A percentile compares a stretch with the other conserved stretches of the same genome.
These are phyloP conservation scores for Bradynema listronoti DNA, from an alignment of 1,140 invertebrate genomes.

Conservation along the genomic window DNA sequence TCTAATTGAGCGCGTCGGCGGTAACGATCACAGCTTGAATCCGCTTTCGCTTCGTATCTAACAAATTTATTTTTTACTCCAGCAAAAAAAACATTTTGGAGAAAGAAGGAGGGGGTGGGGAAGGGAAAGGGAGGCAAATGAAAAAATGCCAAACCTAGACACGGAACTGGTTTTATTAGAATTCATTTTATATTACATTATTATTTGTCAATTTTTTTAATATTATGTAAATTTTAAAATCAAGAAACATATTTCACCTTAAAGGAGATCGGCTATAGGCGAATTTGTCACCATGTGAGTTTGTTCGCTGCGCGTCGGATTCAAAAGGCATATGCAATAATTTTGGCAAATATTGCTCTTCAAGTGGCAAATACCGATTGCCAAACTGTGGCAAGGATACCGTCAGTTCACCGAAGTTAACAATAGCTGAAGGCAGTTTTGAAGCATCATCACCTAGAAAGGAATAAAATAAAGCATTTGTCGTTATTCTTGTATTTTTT, in stretches of 20 bases:
- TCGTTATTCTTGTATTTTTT: too few species aligned
- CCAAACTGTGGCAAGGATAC: constrained; percentile 54
- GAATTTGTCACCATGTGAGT: constrained; percentile 15
- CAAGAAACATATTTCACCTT: too few species aligned
- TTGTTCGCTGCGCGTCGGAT: constrained; percentile 36
- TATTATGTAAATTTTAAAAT: too few species aligned
- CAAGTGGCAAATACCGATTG: constrained; percentile 47
- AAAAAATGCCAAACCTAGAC: too few species aligned
- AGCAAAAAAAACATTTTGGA: neutral
- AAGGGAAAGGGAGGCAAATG: too few species aligned
- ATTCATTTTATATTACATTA: too few species aligned
- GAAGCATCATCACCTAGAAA: constrained; percentile 56
- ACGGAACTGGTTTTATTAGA: too few species aligned
- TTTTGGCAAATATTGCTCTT: constrained; percentile 48
- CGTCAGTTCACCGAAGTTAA: constrained; percentile 54
- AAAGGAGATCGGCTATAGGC: constrained; percentile 12
- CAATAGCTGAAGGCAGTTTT: constrained; percentile 51
- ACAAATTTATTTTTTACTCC: constrained; percentile 7
- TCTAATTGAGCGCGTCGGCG: constrained; percentile 37
- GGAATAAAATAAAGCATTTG: too few species aligned
- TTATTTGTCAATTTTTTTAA: neutral
- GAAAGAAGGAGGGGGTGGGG: too few species aligned
- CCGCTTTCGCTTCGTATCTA: constrained; percentile 22
- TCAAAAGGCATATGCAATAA: constrained; percentile 51
- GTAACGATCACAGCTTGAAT: constrained; percentile 26